These are phyloP conservation scores for Sesia apiformis DNA, from an alignment of 2,888 invertebrate species.

Conservation along the genomic window DNA sequence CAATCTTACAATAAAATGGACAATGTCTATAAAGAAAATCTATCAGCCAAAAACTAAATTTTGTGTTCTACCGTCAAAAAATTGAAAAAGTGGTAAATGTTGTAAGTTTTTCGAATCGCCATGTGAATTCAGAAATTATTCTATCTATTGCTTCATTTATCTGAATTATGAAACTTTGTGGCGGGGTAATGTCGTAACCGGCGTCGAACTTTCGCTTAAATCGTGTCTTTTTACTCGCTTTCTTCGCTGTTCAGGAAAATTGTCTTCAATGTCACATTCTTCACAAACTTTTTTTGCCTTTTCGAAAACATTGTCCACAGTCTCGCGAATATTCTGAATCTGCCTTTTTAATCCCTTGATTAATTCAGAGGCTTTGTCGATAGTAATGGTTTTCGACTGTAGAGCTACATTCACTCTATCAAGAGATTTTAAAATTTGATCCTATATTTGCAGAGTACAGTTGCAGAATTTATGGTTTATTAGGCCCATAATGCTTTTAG, in stretches of 20 bases:
- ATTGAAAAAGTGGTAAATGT: conserved; percentile 3
- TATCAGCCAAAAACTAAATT: too few species aligned
- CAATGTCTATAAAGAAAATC: too few species aligned
- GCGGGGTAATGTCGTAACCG: conserved; percentile 1
- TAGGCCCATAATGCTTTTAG: conserved; percentile 6
- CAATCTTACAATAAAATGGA: too few species aligned
- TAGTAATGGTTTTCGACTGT: conserved; percentile 1
- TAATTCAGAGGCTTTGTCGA: conserved; percentile 4
- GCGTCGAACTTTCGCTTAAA: conserved; percentile 2
- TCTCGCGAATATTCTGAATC: conserved; percentile 6
- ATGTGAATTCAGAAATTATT: conserved; percentile 3
- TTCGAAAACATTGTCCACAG: conserved; percentile 4
- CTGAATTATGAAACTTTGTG: conserved; percentile 2
- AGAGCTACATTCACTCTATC: conserved; percentile 6
- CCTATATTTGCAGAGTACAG: conserved; percentile 3
- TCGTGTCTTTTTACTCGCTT: conserved; percentile 3
- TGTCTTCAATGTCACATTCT: conserved; percentile 5
- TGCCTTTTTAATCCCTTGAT: conserved; percentile 7
- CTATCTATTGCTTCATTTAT: conserved; percentile 2
- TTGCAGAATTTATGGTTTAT: conserved; percentile 5
- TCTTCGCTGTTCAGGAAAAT: conserved; percentile 3
- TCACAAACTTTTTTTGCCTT: conserved; percentile 5
- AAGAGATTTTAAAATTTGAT: conserved; percentile 7
- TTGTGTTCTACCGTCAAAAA: conserved; percentile 5
- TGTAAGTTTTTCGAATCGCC: conserved; percentile 4